Conservation (phyloP, 2,888 invertebrate genomes). For the Matsumyia berberina region DNA sequence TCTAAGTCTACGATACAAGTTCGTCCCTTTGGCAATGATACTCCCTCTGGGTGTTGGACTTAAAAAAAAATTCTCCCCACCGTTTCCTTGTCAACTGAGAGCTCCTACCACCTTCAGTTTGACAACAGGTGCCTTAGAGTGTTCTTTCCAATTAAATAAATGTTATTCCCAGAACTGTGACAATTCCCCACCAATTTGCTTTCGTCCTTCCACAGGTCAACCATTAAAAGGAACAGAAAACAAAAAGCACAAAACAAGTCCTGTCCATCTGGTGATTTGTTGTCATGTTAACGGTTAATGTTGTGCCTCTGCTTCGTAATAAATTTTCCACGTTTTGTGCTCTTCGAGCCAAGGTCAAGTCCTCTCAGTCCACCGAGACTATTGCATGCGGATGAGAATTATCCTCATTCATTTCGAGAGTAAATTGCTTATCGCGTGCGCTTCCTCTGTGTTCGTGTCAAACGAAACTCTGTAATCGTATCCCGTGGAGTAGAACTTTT, state of each 20-base stretch:
- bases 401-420: constrained; percentile 28
- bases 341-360: constrained; percentile 42
- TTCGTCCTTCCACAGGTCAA: constrained; percentile 38
- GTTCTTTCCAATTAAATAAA: constrained; percentile 34
- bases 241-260: constrained; percentile 30
- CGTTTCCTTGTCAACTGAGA: too few relatives aligned
- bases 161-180: constrained; percentile 34
- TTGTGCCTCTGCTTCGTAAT: constrained; percentile 44
- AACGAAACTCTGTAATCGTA: constrained; percentile 43
- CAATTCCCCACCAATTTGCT: constrained; percentile 34
- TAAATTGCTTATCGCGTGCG: constrained; percentile 51
- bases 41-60: too few relatives aligned
- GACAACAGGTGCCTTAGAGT: background rate
- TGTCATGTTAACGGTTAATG: constrained; percentile 58
- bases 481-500: constrained; percentile 5
- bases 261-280: constrained; percentile 65
- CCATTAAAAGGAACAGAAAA: constrained; percentile 10
- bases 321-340: constrained; percentile 32
- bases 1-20: too few relatives aligned
- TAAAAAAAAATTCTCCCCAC: too few relatives aligned
- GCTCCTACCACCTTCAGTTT: too few relatives aligned
- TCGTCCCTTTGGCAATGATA: too few relatives aligned
- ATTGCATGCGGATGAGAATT: constrained; percentile 45
- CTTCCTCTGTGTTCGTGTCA: constrained; percentile 46
- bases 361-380: constrained; percentile 3